Base-by-base conservation (phyloP, 1,140 invertebrate genomes). In the Dendrolimus kikuchii region DNA sequence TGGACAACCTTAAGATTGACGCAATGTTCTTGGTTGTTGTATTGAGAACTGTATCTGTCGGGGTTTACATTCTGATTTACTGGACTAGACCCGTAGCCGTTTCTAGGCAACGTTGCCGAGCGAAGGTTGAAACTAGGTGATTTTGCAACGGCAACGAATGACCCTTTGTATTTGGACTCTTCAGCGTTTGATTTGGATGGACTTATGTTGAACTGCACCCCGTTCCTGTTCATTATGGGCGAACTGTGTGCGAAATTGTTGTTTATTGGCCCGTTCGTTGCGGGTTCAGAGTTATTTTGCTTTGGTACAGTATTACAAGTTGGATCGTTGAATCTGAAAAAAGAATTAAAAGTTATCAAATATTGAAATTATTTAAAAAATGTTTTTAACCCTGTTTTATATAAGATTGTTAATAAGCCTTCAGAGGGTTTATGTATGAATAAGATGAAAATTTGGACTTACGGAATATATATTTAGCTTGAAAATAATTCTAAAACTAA, bases 91-190 rank as follows among this genome's bases (percentile, higher is more conserved):
- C 84, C 62, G 62, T 92, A 93, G 44, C 92, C 90, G 62, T 93
- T 94, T 45, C 93, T 88, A 0, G 93, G 93, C 38, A 94, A 68
- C 6, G 93, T 94, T 2, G 92, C 90, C 3, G 93, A 92, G 39
- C 92, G 74, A 5, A 90, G 69, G n/a, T 91, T 90, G 53, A 87
- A 86, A 57, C 81, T 86, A 0, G 89, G 89, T 5, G 88, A 89
- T 57, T 88, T 88, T 3, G 83, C 64, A 5, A 85, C 71, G 10
- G 73, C 62, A 9, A 71, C 67, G 52, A 77, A 83, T 5, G 74
- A 62, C 46, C 71, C 73, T 64, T 88, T 86, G 61, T 76, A 86
- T 49, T 85, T 86, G 6, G 79, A 81, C 41, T 87, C 84, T 42
- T 85, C 82, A 37, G 77, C 79, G 49, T 82, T 86, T 2, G 82